Percentiles rank a stretch among this genome's conserved stretches.
phyloP scores from a whole-genome alignment of 2,888 invertebrate genomes.

The Spodoptera littoralis region DNA sequence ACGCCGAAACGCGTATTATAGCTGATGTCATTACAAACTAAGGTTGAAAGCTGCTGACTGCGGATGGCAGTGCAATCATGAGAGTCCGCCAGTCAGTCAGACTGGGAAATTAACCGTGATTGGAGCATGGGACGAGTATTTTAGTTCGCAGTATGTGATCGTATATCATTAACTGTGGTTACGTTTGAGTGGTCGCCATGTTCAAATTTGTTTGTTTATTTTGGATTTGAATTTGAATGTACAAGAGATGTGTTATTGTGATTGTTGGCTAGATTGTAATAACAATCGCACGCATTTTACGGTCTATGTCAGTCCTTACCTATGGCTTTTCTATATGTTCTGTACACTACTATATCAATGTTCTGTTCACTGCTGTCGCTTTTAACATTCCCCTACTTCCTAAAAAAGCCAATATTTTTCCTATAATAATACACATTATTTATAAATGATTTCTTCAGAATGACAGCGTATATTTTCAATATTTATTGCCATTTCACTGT shows the following conservation, averaged over 20 bases:
- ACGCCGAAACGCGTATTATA: not conserved
- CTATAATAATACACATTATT: slow-evolving; percentile 16
- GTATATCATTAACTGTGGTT: slow-evolving; percentile 24
- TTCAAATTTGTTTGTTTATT: slow-evolving; percentile 18
- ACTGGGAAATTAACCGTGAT: slow-evolving; percentile 38
- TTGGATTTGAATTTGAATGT: slow-evolving; percentile 1
- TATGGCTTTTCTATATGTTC: too few relatives aligned
- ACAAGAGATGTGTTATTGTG: too few relatives aligned
- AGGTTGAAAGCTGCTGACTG: slow-evolving; percentile 19
- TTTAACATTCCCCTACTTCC: too few relatives aligned
- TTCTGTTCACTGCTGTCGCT: too few relatives aligned
- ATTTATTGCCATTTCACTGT: slow-evolving; percentile 62
- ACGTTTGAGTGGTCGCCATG: slow-evolving; percentile 7
- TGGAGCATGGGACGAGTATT: slow-evolving; percentile 17
- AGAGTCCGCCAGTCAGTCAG: slow-evolving; percentile 29
- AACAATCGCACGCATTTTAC: too few relatives aligned
- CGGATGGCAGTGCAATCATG: slow-evolving; percentile 7
- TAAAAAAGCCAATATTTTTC: too few relatives aligned
- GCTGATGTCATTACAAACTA: slow-evolving; percentile 12
- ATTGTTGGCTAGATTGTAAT: too few relatives aligned
- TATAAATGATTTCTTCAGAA: slow-evolving; percentile 34
- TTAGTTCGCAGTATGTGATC: slow-evolving; percentile 15
- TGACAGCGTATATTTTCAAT: slow-evolving; percentile 55
- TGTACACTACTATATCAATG: too few relatives aligned
- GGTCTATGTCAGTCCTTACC: too few relatives aligned